Conservation (phyloP, 2,797 vertebrate genomes). For the Acipenser transmontanus region DNA sequence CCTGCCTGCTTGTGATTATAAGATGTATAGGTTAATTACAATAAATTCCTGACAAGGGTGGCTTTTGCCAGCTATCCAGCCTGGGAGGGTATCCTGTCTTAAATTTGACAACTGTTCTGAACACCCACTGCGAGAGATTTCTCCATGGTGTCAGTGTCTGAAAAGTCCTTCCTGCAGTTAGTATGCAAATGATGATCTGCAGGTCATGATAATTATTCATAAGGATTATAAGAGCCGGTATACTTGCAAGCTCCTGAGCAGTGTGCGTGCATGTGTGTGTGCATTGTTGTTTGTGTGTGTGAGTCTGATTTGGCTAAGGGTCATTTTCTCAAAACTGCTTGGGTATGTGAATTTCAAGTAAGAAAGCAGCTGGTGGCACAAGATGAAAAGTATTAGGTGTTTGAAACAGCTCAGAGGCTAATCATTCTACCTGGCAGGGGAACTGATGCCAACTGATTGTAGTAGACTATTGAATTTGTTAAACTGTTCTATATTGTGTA, state of each 20-base stretch:
- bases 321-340: neutral
- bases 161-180: constrained; percentile 10
- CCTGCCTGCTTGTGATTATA: constrained; percentile 31
- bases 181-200: constrained; percentile 20
- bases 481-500: too few relatives aligned
- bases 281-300: neutral
- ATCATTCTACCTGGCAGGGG: neutral
- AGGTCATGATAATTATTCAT: constrained; percentile 18
- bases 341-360: neutral
- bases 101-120: constrained; percentile 16
- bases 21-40: constrained; percentile 47
- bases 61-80: constrained; percentile 37
- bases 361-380: neutral
- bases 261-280: neutral
- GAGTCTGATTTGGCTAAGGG: neutral
- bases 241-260: constrained; percentile 6
- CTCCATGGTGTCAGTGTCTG: constrained; percentile 19
- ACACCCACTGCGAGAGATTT: constrained; percentile 20
- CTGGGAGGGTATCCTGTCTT: constrained; percentile 28
- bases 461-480: too few relatives aligned
- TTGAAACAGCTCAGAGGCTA: neutral
- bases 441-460: too few relatives aligned
- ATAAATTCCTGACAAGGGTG: constrained; percentile 30
- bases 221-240: neutral
- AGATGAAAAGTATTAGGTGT: neutral